These are phyloP conservation scores for Spicauda simplicius DNA, from an alignment of 2,888 invertebrate species.

Conservation along the genomic window DNA sequence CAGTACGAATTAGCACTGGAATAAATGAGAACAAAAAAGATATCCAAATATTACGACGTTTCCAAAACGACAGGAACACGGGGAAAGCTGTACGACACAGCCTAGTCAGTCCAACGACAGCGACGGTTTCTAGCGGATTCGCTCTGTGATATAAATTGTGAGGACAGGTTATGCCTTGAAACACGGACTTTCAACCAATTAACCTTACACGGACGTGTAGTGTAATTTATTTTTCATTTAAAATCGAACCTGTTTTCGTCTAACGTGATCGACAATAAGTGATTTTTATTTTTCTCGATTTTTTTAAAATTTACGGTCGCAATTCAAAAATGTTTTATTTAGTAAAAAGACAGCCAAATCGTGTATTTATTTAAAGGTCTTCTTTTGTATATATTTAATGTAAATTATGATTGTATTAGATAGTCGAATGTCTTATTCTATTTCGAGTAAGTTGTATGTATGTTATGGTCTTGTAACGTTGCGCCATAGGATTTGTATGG, in stretches of 20 bases:
- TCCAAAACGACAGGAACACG: not conserved
- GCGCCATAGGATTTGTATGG: conserved; percentile 37
- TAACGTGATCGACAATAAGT: conserved; percentile 70
- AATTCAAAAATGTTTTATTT: conserved; percentile 42
- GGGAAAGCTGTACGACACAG: conserved; percentile 25
- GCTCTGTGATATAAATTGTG: conserved; percentile 68
- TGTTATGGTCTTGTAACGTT: conserved; percentile 45
- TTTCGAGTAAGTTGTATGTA: conserved; percentile 45
- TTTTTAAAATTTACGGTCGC: conserved; percentile 46
- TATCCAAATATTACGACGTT: too few species aligned
- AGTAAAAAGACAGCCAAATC: conserved; percentile 68
- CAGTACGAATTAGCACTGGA: too few species aligned
- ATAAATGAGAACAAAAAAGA: too few species aligned
- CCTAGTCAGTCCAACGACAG: conserved; percentile 71
- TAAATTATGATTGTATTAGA: conserved; percentile 74
- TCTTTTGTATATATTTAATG: conserved; percentile 75
- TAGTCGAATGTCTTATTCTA: conserved; percentile 65
- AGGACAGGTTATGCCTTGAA: conserved; percentile 43
- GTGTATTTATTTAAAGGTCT: conserved; percentile 75
- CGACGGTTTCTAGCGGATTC: conserved; percentile 47
- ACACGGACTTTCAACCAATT: conserved; percentile 57
- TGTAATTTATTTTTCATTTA: conserved; percentile 49
- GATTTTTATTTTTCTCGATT: conserved; percentile 43
- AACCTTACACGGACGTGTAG: conserved; percentile 50
- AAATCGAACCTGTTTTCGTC: conserved; percentile 23